Base-by-base conservation (phyloP, 1,140 invertebrate species). In the Parapsyche elsis region DNA sequence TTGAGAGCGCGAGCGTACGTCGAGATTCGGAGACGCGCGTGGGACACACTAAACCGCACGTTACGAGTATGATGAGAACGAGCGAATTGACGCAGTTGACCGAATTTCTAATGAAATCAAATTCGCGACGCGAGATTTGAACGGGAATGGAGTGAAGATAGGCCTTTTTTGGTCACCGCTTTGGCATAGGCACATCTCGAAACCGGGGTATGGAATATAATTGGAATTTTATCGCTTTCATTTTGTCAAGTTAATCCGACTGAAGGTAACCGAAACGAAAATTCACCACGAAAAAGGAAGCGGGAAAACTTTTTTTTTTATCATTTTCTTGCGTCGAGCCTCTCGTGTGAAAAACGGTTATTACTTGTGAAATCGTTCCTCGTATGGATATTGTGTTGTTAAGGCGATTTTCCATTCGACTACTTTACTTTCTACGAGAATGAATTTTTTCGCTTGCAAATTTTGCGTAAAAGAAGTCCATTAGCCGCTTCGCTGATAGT, bases 301-400 rank as follows among this genome's bases (percentile, higher is more conserved):
- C 10, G 49, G 12, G 12, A 53, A 12, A 12, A 12, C 2, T 2
- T 53, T 53, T 16, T 53, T 53, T 53, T 53, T 53, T 46, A 7
- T 53, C 16, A 53, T 53, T 53, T 53, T 53, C 49, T 10, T 53
- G 10, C 49, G 49, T 53, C 10, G 16, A 16, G 10, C 49, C 1
- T 53, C 49, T 16, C 16, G 10, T 53, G 49, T 53, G 49, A 53
- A 53, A 53, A 53, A 53, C 49, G 49, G 49, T 53, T 53, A 53
- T 53, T 53, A 53, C 49, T 5, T 53, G 49, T 53, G 49, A 53
- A 53, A 53, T 53, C 49, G 49, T 53, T 53, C 10, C 49, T 53
- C 49, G 49, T 53, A 53, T 53, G 49, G 49, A 53, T 53, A 53
- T 53, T 53, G 49, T 53, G 49, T 53, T 53, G 49, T 53, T 53